These are phyloP conservation scores for Nycticryphes semicollaris DNA, from an alignment of 2,113 vertebrate species.

Conservation along the genomic window DNA sequence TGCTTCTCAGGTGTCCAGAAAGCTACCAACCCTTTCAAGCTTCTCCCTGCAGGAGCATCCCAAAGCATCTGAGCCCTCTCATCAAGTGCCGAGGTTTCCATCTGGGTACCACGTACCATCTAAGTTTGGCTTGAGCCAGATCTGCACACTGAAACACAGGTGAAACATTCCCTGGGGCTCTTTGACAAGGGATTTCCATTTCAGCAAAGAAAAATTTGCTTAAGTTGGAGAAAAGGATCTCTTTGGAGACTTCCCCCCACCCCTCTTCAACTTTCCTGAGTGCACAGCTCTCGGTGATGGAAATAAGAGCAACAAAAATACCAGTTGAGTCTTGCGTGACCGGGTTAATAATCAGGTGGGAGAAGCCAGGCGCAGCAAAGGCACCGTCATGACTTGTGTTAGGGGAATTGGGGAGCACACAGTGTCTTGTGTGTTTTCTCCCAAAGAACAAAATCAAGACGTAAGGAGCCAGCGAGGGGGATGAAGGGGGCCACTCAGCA, in stretches of 20 bases:
- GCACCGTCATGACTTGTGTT: fast-evolving
- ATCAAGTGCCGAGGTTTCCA: neutral
- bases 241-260: neutral
- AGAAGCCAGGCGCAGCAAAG: neutral
- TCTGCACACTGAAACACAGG: neutral
- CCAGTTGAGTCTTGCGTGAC: neutral
- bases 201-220: neutral
- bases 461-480: neutral
- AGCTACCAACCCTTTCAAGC: neutral
- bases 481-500: slow-evolving; percentile 28
- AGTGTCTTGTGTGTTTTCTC: neutral
- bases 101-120: neutral
- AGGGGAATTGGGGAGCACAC: neutral
- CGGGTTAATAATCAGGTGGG: neutral
- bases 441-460: slow-evolving; percentile 4
- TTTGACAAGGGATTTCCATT: neutral
- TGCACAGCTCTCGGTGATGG: neutral
- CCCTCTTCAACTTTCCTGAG: neutral
- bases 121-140: neutral
- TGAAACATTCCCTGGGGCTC: neutral
- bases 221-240: neutral
- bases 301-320: neutral
- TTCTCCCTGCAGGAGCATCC: neutral
- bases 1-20: neutral
- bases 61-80: neutral